phyloP scores from a whole-genome alignment of 2,888 invertebrate genomes.

The Micropterix aruncella region DNA sequence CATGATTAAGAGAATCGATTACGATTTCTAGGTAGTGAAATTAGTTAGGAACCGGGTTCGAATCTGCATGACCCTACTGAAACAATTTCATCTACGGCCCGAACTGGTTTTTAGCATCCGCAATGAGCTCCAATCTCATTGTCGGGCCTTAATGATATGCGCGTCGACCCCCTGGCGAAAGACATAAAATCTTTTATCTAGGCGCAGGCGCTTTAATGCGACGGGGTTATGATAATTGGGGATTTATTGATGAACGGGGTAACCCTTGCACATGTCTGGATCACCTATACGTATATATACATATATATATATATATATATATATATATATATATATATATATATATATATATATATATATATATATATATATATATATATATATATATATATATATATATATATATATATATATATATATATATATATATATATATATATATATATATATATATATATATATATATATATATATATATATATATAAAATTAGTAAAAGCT shows the following conservation, averaged over 20 bases:
- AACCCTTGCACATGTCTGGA: no score
- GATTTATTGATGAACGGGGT: background rate
- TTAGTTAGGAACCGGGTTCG: background rate
- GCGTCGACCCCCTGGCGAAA: background rate
- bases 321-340: background rate
- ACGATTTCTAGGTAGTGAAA: background rate
- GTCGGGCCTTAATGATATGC: background rate
- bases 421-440: background rate
- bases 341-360: background rate
- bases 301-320: background rate
- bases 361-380: background rate
- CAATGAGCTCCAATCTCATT: background rate
- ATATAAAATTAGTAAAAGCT: no score
- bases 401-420: background rate
- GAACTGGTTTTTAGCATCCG: background rate
- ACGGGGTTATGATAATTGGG: background rate
- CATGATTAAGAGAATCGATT: background rate
- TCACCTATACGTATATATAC: no score
- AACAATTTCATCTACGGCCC: background rate
- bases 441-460: slow-evolving; percentile 4
- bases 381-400: background rate
- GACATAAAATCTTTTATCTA: background rate
- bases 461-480: slow-evolving; percentile 4
- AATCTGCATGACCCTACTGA: no score
- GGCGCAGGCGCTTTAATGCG: background rate